These are phyloP conservation scores for Thalassophryne amazonica DNA, from an alignment of 2,797 vertebrate genomes.

Conservation along the genomic window DNA sequence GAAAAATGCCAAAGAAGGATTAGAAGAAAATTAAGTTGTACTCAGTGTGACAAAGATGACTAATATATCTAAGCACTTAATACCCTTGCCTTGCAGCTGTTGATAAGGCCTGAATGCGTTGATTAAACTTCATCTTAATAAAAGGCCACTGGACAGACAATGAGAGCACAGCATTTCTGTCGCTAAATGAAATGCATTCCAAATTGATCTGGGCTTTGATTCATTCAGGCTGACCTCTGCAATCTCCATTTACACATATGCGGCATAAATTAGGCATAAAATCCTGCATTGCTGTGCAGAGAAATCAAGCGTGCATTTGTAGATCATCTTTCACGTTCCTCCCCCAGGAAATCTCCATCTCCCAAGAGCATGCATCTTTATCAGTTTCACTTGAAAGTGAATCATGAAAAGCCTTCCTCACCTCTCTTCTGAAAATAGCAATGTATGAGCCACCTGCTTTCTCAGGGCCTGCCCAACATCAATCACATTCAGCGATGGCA, in stretches of 20 bases:
- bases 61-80: slow-evolving; percentile 47
- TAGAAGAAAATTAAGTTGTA: slow-evolving; percentile 37
- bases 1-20: slow-evolving; percentile 32
- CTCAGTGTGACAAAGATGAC: slow-evolving; percentile 42
- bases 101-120: slow-evolving; percentile 35
- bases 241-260: slow-evolving; percentile 28
- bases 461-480: slow-evolving; percentile 39
- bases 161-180: slow-evolving; percentile 21
- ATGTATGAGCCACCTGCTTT: slow-evolving; percentile 20
- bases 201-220: slow-evolving; percentile 46
- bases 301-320: slow-evolving; percentile 1
- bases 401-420: slow-evolving; percentile 17
- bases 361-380: slow-evolving; percentile 5
- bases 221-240: slow-evolving; percentile 45
- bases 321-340: neutral
- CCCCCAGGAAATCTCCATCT: slow-evolving; percentile 18
- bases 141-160: slow-evolving; percentile 37
- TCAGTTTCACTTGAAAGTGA: slow-evolving; percentile 28
- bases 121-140: slow-evolving; percentile 47
- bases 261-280: slow-evolving; percentile 4
- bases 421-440: slow-evolving; percentile 19
- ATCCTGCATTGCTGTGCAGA: slow-evolving; percentile 1
- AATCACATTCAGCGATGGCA: slow-evolving; percentile 49
- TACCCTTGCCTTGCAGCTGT: slow-evolving; percentile 40
- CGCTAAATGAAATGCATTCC: slow-evolving; percentile 38